phyloP scores from a whole-genome alignment of 1,140 invertebrate genomes.

The Cydia strobilella region DNA sequence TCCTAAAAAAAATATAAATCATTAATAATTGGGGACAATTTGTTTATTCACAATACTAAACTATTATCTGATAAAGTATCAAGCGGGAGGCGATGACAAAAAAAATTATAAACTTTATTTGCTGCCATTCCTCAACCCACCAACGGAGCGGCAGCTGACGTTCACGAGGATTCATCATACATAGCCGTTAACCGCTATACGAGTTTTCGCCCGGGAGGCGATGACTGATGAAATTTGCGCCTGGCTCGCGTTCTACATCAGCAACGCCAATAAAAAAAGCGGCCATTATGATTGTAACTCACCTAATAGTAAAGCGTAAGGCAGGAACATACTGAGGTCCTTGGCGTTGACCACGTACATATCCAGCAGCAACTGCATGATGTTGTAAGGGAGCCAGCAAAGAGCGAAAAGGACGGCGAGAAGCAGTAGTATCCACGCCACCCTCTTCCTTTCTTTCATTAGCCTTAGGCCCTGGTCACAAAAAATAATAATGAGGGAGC shows the following conservation, averaged over 20 bases:
- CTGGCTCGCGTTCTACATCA: too few species aligned
- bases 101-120: too few species aligned
- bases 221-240: too few species aligned
- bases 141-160: too few species aligned
- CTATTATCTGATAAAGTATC: too few species aligned
- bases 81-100: too few species aligned
- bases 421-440: slow-evolving; percentile 87
- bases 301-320: slow-evolving; percentile 80
- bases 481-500: not conserved
- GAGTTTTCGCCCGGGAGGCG: too few species aligned
- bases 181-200: too few species aligned
- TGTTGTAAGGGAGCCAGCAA: slow-evolving; percentile 90
- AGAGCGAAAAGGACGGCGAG: slow-evolving; percentile 87
- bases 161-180: too few species aligned
- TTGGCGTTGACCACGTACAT: slow-evolving; percentile 70
- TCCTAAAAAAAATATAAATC: slow-evolving; percentile 58
- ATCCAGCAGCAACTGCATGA: slow-evolving; percentile 83
- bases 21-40: not conserved
- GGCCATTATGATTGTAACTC: slow-evolving; percentile 29
- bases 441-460: slow-evolving; percentile 84
- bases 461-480: slow-evolving; percentile 81
- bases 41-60: too few species aligned
- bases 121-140: too few species aligned
- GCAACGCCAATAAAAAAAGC: too few species aligned
- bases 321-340: slow-evolving; percentile 63